Percentiles rank a stretch among this genome's conserved stretches.
Evolutionary conservation across 2,888 invertebrate genomes (phyloP).

Genomic region (Drosophila kanekoi): DNA sequence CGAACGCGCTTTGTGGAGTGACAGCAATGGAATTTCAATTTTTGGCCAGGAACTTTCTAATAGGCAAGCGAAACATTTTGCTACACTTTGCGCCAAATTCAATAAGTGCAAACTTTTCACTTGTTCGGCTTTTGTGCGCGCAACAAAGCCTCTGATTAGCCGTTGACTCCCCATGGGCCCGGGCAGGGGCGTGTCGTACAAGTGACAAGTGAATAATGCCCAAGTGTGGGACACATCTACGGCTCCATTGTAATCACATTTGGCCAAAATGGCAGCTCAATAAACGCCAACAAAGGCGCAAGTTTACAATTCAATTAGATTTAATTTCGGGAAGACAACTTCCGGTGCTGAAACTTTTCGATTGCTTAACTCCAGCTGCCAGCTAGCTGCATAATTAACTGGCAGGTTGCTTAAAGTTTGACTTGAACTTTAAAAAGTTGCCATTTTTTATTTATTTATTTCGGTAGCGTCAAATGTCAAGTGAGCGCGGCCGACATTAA

Average conservation of each 20-base stretch:
- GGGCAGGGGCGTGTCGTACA: constrained; percentile 19
- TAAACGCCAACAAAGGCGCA: constrained; percentile 45
- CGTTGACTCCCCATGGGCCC: constrained; percentile 13
- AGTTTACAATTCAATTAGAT: constrained; percentile 74
- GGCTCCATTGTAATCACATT: constrained; percentile 70
- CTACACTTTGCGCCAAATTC: constrained; percentile 61
- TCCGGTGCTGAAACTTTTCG: constrained; percentile 22
- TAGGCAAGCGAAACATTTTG: constrained; percentile 62
- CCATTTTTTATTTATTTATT: constrained; percentile 1
- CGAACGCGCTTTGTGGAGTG: background rate
- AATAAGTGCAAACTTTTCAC: constrained; percentile 59
- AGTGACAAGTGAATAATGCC: constrained; percentile 71
- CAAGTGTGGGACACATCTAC: constrained; percentile 35
- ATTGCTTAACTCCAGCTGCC: constrained; percentile 26
- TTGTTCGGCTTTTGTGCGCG: constrained; percentile 22
- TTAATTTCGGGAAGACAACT: constrained; percentile 63
- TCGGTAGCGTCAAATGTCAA: constrained; percentile 63
- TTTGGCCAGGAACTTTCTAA: constrained; percentile 51
- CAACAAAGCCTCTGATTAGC: constrained; percentile 73
- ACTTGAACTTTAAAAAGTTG: constrained; percentile 11
- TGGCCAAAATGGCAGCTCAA: constrained; percentile 64
- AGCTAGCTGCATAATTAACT: constrained; percentile 48
- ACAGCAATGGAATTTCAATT: constrained; percentile 54
- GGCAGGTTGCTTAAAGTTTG: constrained; percentile 26
- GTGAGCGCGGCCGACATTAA: constrained; percentile 59